These are phyloP conservation scores for Lepas anatifera DNA, from an alignment of 2,888 invertebrate genomes.

Conservation along the genomic window DNA sequence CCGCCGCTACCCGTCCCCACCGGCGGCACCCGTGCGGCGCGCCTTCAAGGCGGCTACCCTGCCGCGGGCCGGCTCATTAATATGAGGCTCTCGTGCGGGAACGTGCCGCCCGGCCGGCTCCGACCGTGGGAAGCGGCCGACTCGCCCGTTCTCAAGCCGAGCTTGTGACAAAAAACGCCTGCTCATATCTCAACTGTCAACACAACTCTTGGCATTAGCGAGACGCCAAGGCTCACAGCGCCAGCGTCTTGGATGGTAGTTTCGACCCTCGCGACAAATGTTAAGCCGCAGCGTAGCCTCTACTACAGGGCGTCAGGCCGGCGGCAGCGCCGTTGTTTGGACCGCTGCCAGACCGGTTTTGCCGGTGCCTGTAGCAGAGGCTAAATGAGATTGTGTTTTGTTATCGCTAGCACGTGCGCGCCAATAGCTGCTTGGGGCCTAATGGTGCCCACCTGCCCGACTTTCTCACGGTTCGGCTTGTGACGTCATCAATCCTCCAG, in stretches of 20 bases:
- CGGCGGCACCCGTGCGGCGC: constrained; percentile 10
- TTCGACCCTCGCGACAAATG: constrained; percentile 2
- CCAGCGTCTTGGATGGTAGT: not conserved
- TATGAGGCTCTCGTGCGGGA: constrained; percentile 8
- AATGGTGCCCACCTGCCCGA: constrained; percentile 12
- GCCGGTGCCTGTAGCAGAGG: not conserved
- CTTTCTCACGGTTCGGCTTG: constrained; percentile 6
- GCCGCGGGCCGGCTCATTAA: constrained; percentile 5
- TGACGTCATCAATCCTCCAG: constrained; percentile 7
- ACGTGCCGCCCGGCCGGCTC: not conserved
- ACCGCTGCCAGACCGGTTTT: not conserved
- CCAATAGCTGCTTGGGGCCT: constrained; percentile 5
- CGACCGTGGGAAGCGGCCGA: constrained; percentile 9
- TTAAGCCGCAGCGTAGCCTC: constrained; percentile 7
- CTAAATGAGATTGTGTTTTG: constrained; percentile 13
- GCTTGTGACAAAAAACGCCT: constrained; percentile 10
- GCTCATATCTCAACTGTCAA: constrained; percentile 14
- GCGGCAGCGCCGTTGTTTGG: not conserved
- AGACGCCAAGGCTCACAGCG: not conserved
- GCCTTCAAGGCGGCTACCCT: not conserved
- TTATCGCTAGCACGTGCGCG: constrained; percentile 13
- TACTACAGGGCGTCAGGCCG: not conserved
- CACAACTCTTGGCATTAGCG: constrained; percentile 8
- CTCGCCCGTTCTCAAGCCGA: constrained; percentile 8
- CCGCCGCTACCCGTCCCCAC: constrained; percentile 3